Percentiles rank a stretch among this genome's conserved stretches.
These are phyloP conservation scores for Pseudolycoriella hygida DNA, from an alignment of 2,888 invertebrate species.

Conservation along the genomic window DNA sequence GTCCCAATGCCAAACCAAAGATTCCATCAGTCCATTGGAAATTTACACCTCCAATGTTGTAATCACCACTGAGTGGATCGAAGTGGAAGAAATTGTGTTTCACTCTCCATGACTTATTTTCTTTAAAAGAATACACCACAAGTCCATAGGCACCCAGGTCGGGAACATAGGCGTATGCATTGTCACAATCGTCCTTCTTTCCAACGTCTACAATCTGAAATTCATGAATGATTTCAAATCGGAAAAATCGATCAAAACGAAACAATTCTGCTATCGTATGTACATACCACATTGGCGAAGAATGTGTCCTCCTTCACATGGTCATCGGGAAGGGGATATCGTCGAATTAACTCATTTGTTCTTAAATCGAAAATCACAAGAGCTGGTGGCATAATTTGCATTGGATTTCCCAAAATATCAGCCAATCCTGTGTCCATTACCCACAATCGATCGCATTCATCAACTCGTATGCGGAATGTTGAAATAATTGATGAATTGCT, in stretches of 20 bases:
- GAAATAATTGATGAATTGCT: slow-evolving; percentile 48
- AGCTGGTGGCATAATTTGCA: slow-evolving; percentile 43
- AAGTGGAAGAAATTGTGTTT: slow-evolving; percentile 71
- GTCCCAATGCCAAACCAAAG: slow-evolving; percentile 53
- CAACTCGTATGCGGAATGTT: slow-evolving; percentile 54
- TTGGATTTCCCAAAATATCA: slow-evolving; percentile 49
- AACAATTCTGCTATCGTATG: neutral
- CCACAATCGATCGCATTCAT: slow-evolving; percentile 66
- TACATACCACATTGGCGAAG: slow-evolving; percentile 61
- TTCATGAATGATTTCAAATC: neutral
- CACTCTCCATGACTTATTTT: slow-evolving; percentile 61
- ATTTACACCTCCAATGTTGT: slow-evolving; percentile 56
- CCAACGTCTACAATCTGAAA: slow-evolving; percentile 46
- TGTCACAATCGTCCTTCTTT: slow-evolving; percentile 46
- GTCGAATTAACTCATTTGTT: slow-evolving; percentile 50
- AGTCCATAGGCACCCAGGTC: slow-evolving; percentile 59
- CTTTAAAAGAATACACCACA: slow-evolving; percentile 56
- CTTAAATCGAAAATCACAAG: slow-evolving; percentile 57
- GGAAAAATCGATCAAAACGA: slow-evolving; percentile 2
- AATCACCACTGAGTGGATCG: slow-evolving; percentile 59
- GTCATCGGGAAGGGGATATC: slow-evolving; percentile 45
- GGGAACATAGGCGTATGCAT: slow-evolving; percentile 61
- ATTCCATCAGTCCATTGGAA: slow-evolving; percentile 80
- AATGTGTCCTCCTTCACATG: slow-evolving; percentile 59
- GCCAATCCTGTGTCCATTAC: slow-evolving; percentile 63